These are phyloP conservation scores for Gandaritis pyraliata DNA, from an alignment of 2,888 invertebrate genomes.

Conservation along the genomic window DNA sequence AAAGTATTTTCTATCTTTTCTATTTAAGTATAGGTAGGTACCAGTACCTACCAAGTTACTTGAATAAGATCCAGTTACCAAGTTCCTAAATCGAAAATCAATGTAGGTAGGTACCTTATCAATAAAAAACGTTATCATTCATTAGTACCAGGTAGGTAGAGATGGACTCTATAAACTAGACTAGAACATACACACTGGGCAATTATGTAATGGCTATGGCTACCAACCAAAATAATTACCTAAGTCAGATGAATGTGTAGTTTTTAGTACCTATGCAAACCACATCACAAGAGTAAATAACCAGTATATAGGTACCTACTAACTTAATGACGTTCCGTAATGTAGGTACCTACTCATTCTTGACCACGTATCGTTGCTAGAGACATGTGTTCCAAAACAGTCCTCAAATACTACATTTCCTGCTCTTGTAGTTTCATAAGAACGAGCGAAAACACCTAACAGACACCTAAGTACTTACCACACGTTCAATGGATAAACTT, in stretches of 20 bases:
- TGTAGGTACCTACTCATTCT: slow-evolving; percentile 65
- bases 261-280: slow-evolving; percentile 58
- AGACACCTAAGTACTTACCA: slow-evolving; percentile 3
- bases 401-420: not conserved
- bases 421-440: not conserved
- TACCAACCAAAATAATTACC: not conserved
- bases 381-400: slow-evolving; percentile 54
- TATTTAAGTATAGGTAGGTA: no score
- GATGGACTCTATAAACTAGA: no score
- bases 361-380: slow-evolving; percentile 53
- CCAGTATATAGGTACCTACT: slow-evolving; percentile 47
- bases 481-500: slow-evolving; percentile 52
- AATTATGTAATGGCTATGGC: no score
- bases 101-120: no score
- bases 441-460: not conserved
- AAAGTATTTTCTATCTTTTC: no score
- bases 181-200: no score
- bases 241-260: slow-evolving; percentile 3
- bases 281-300: slow-evolving; percentile 61
- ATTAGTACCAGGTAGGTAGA: no score
- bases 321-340: slow-evolving; percentile 55
- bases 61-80: no score
- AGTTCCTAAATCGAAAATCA: no score
- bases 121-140: no score
- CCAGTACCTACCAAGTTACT: no score